Conservation (phyloP, 2,888 invertebrate genomes). For the Chloroclystis v-ata region DNA sequence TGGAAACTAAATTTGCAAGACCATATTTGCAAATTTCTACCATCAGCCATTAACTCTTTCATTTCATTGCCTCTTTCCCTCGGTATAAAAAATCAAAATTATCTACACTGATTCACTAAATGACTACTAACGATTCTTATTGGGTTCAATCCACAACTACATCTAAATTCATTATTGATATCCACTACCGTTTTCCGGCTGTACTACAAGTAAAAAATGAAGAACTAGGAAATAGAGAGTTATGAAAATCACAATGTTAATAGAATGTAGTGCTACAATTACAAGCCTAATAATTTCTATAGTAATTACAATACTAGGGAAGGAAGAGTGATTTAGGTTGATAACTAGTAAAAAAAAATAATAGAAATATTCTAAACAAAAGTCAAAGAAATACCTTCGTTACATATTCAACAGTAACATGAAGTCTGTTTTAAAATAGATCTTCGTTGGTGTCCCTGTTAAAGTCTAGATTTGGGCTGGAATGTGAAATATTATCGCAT, state of each 20-base stretch:
- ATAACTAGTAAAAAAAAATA: neutral
- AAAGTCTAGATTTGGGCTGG: too few species aligned
- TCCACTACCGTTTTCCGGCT: slow-evolving; percentile 7
- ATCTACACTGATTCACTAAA: slow-evolving; percentile 18
- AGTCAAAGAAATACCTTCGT: neutral
- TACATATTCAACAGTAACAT: too few species aligned
- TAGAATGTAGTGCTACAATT: slow-evolving; percentile 31
- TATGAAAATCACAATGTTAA: slow-evolving; percentile 1
- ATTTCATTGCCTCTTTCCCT: slow-evolving; percentile 22
- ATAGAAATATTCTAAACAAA: slow-evolving; percentile 16
- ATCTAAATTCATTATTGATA: slow-evolving; percentile 22
- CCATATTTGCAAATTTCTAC: neutral
- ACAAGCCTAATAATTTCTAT: slow-evolving; percentile 29
- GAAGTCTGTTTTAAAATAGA: too few species aligned
- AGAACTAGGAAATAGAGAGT: slow-evolving; percentile 2
- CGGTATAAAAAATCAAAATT: slow-evolving; percentile 18
- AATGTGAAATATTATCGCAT: too few species aligned
- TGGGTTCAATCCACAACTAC: slow-evolving; percentile 15
- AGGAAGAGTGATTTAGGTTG: slow-evolving; percentile 1
- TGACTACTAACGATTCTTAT: slow-evolving; percentile 12
- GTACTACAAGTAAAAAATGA: slow-evolving; percentile 9
- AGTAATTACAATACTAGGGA: slow-evolving; percentile 4
- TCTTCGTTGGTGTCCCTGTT: too few species aligned
- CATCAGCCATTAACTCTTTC: slow-evolving; percentile 4
- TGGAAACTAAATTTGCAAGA: neutral